Percentiles rank a stretch among this genome's conserved stretches.
These are phyloP conservation scores for Bellardia bayeri DNA, from an alignment of 2,888 invertebrate species.

Conservation along the genomic window DNA sequence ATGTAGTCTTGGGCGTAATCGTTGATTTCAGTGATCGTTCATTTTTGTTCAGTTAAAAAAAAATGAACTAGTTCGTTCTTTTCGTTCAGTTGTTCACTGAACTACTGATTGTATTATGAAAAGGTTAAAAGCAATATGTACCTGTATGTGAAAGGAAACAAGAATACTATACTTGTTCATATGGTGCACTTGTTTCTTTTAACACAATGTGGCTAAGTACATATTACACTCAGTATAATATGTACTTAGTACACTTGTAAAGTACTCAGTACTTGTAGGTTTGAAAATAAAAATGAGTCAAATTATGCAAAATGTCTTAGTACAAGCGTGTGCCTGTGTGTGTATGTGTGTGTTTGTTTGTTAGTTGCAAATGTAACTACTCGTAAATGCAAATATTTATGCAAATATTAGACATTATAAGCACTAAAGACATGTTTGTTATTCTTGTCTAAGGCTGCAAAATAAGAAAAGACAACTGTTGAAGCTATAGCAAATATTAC, in stretches of 20 bases:
- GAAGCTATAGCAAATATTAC: background rate
- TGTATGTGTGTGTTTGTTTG: background rate
- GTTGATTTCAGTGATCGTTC: too few relatives aligned
- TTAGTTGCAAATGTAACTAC: constrained; percentile 15
- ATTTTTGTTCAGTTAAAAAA: too few relatives aligned
- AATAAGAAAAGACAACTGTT: constrained; percentile 3
- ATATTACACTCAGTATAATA: too few relatives aligned
- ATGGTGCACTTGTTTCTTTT: too few relatives aligned
- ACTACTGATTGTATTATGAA: too few relatives aligned
- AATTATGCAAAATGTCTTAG: constrained; percentile 47
- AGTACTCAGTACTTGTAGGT: constrained; percentile 28
- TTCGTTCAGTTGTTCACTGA: too few relatives aligned
- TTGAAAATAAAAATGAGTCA: constrained; percentile 27
- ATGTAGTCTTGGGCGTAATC: too few relatives aligned
- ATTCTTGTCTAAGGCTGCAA: background rate
- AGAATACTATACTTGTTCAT: too few relatives aligned
- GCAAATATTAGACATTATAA: constrained; percentile 30
- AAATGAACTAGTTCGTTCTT: too few relatives aligned
- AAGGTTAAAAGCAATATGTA: too few relatives aligned
- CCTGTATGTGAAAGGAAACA: too few relatives aligned
- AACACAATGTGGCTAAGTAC: too few relatives aligned
- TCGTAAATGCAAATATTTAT: constrained; percentile 40
- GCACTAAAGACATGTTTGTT: constrained; percentile 20
- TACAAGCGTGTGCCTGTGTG: background rate
- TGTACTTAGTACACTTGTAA: background rate